phyloP scores from a whole-genome alignment of 2,113 vertebrate species.

The Oreochromis niloticus region DNA sequence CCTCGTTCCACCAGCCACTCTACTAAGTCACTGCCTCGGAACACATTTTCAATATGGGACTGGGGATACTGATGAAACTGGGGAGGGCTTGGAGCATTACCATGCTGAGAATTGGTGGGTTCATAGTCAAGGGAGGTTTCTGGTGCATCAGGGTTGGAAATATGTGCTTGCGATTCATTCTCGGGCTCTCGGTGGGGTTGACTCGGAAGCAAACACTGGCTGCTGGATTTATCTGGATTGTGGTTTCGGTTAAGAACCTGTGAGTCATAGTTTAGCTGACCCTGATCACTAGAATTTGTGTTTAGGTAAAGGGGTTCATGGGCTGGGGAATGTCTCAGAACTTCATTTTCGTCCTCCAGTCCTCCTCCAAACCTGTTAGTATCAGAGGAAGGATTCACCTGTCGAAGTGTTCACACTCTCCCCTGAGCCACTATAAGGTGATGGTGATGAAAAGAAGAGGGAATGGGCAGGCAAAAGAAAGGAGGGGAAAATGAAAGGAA shows the following conservation, averaged over 20 bases:
- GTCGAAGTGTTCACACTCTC: conserved; percentile 81
- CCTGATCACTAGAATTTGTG: background rate
- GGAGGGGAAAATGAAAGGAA: background rate
- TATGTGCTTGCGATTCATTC: background rate
- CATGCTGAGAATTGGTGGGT: background rate
- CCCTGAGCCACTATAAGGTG: conserved; percentile 74
- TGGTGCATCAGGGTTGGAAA: background rate
- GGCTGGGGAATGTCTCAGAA: conserved; percentile 44
- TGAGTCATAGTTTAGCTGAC: background rate
- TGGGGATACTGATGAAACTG: background rate
- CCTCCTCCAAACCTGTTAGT: conserved; percentile 44
- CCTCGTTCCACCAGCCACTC: conserved; percentile 82
- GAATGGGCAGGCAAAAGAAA: background rate
- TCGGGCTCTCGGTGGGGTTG: background rate
- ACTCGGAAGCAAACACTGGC: background rate
- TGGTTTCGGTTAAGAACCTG: background rate
- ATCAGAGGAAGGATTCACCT: conserved; percentile 95
- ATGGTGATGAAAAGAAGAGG: background rate
- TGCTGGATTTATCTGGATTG: background rate
- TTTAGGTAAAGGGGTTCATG: background rate
- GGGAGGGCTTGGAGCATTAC: background rate
- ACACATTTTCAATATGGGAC: conserved; percentile 28
- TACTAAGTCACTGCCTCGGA: conserved; percentile 82
- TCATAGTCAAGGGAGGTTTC: background rate
- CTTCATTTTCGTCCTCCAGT: conserved; percentile 55